Percentiles rank a stretch among this genome's conserved stretches.
These are phyloP conservation scores for Grus americana DNA, from an alignment of 2,113 vertebrate genomes.

Conservation along the genomic window DNA sequence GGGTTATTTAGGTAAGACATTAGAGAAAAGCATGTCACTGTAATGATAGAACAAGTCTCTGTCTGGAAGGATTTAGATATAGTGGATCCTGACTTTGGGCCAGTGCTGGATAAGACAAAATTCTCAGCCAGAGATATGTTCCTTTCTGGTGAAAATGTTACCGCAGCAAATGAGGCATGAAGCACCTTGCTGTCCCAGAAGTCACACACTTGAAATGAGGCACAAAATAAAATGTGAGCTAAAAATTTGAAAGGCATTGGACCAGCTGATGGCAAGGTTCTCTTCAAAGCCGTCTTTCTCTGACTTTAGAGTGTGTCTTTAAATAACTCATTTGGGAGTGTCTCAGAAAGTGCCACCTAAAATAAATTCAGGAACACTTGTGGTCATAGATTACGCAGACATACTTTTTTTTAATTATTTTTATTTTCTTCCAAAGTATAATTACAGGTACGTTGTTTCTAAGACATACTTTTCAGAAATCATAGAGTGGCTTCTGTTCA, in stretches of 20 bases:
- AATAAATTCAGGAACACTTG: background rate
- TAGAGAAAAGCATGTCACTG: slow-evolving; percentile 10
- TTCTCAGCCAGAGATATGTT: slow-evolving; percentile 26
- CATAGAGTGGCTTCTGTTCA: background rate
- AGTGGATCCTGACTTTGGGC: slow-evolving; percentile 2
- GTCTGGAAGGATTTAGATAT: slow-evolving; percentile 8
- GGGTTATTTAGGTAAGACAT: background rate
- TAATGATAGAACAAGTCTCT: slow-evolving; percentile 29
- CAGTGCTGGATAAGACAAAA: slow-evolving; percentile 17
- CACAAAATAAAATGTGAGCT: slow-evolving; percentile 23
- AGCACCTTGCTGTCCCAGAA: slow-evolving; percentile 40
- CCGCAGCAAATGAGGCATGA: background rate
- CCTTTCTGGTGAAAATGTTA: background rate
- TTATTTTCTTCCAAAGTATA: background rate
- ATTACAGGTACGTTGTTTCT: background rate
- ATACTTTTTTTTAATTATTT: background rate
- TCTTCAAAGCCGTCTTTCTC: background rate
- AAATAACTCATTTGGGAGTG: background rate
- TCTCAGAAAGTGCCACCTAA: background rate
- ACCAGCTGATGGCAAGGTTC: background rate
- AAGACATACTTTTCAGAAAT: background rate
- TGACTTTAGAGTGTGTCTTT: background rate
- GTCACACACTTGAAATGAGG: slow-evolving; percentile 16
- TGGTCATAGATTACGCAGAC: background rate
- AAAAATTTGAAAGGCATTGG: background rate